Evolutionary conservation across 2,888 invertebrate species (phyloP), one percentile per base, ranked within the genome.

Genomic region (Acanthosepion esculentum): DNA sequence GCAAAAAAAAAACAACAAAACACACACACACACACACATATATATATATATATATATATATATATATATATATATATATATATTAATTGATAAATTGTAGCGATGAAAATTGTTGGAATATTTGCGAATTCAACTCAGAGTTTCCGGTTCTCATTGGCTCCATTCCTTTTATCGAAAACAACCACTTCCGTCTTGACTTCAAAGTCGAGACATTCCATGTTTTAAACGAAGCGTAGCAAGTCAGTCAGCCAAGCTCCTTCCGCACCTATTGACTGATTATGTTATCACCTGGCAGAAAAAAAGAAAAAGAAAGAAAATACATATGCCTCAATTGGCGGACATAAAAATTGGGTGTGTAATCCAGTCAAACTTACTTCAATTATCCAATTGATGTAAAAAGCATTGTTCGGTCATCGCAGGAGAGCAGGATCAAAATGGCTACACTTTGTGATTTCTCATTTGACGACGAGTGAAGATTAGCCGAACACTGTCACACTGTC

Each of bases 81-180:
- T 29, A 78, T 78, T 78, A 78, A 78, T 78, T 78, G 78, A 78
- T 78, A 78, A 78, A 78, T 78, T 2, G n/a, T n/a, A 23, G 64
- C 23, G 7, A 3, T 8, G 78, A 33, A 78, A 78, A 78, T 78
- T n/a, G 78, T 78, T 78, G n/a, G 78, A 78, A 78, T 78, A 33
- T 78, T 78, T 78, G n/a, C 78, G 15, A 78, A 78, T 78, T 78
- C n/a, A 78, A 78, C 78, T n/a, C 15, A n/a, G n/a, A 20, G 78
- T 78, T 78, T 78, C 78, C 78, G 78, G n/a, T 78, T 78, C 78
- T 78, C 78, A n/a, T n/a, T n/a, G 78, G n/a, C 78, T 78, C 78
- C 78, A 78, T 78, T 78, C 12, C n/a, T n/a, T 10, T n/a, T n/a
- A n/a, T 10, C 15, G 78, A 33, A 78, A n/a, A n/a, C 78, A 78